phyloP scores from a whole-genome alignment of 2,888 invertebrate genomes.

The Drosophila borealis region DNA sequence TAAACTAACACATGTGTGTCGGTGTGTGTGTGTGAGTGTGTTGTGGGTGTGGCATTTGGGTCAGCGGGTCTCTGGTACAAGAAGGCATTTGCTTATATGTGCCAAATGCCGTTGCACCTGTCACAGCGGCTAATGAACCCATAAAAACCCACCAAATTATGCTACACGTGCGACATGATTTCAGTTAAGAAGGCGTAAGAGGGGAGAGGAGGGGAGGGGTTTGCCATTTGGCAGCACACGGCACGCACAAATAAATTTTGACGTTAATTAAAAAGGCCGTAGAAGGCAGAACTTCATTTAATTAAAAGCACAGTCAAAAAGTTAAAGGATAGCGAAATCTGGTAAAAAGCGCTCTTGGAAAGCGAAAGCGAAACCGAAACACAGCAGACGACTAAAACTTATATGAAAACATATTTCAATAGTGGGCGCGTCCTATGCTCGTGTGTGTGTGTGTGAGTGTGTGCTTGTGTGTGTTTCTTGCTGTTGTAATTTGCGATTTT shows the following conservation, averaged over 20 bases:
- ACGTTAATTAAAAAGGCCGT: conserved; percentile 67
- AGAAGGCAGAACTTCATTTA: conserved; percentile 55
- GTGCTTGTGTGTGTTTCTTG: conserved; percentile 25
- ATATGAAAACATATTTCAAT: conserved; percentile 75
- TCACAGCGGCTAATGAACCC: conserved; percentile 76
- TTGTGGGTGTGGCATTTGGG: conserved; percentile 62
- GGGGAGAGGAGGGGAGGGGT: background rate
- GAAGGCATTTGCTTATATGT: conserved; percentile 23
- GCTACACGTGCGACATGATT: conserved; percentile 74
- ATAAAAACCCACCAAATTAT: conserved; percentile 65
- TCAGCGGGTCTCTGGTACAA: conserved; percentile 38
- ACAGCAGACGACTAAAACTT: conserved; percentile 54
- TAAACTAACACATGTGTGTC: conserved; percentile 38
- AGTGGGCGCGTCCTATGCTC: conserved; percentile 64
- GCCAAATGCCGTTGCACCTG: conserved; percentile 45
- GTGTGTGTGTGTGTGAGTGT: conserved; percentile 4
- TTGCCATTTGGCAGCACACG: background rate
- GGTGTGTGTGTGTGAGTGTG: background rate
- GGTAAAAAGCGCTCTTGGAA: conserved; percentile 39
- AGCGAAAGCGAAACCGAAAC: conserved; percentile 38
- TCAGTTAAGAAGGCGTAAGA: conserved; percentile 6
- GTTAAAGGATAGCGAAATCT: conserved; percentile 50
- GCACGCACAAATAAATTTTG: conserved; percentile 72
- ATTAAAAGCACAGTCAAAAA: conserved; percentile 49
- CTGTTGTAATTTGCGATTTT: conserved; percentile 79